Percentiles rank a stretch among this genome's conserved stretches.
Evolutionary conservation across 2,888 invertebrate genomes (phyloP).

Genomic region (Selenia dentaria): DNA sequence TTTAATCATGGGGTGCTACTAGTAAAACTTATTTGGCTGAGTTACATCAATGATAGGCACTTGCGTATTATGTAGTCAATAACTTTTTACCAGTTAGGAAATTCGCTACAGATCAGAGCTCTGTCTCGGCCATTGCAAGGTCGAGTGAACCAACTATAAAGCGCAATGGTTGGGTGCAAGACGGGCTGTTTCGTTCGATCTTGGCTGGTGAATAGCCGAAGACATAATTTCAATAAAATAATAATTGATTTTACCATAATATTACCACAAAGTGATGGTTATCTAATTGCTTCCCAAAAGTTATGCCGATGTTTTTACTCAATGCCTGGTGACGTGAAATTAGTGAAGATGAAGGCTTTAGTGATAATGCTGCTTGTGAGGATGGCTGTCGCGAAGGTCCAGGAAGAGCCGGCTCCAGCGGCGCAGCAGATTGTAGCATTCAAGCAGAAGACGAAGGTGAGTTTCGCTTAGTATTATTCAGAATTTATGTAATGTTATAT

Average conservation of each 20-base stretch:
- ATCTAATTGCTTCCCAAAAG: background rate
- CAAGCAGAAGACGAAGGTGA: conserved; percentile 55
- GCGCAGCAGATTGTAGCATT: conserved; percentile 56
- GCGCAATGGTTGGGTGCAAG: conserved; percentile 9
- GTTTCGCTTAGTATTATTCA: conserved; percentile 38
- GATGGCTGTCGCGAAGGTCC: conserved; percentile 16
- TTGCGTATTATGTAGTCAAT: conserved; percentile 10
- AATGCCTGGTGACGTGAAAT: conserved; percentile 1
- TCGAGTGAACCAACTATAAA: conserved; percentile 23
- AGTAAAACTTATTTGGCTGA: too few relatives aligned
- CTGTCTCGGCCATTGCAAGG: conserved; percentile 29
- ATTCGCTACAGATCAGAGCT: conserved; percentile 23
- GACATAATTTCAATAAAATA: background rate
- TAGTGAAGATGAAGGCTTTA: conserved; percentile 14
- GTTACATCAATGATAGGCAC: background rate
- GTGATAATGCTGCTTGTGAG: conserved; percentile 17
- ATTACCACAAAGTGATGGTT: background rate
- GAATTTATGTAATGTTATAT: too few relatives aligned
- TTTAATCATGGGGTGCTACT: too few relatives aligned
- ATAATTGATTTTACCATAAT: background rate
- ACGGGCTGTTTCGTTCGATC: conserved; percentile 27
- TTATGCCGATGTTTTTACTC: background rate
- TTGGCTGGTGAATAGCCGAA: background rate
- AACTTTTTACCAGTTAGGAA: conserved; percentile 26
- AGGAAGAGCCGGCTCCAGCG: conserved; percentile 49